Conservation (phyloP, 1,140 invertebrate genomes). For the Sitobion miscanthi region DNA sequence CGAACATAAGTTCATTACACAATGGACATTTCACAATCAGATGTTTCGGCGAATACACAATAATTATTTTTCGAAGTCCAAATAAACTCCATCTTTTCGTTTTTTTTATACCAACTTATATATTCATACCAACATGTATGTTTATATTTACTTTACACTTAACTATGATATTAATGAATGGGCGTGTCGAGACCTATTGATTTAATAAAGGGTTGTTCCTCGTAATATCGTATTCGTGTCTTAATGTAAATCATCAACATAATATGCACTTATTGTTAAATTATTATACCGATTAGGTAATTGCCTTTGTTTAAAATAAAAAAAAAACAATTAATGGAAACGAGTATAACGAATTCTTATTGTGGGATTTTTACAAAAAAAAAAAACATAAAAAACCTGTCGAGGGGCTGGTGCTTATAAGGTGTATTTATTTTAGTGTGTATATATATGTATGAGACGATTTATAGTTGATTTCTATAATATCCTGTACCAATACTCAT, state of each 20-base stretch:
- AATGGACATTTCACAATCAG: slow-evolving; percentile 22
- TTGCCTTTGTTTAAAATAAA: neutral
- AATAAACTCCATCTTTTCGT: neutral
- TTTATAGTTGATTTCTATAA: slow-evolving; percentile 13
- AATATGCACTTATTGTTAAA: neutral
- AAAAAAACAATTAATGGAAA: neutral
- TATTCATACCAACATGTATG: too few relatives aligned
- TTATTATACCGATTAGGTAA: neutral
- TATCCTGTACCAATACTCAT: neutral
- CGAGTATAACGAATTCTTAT: neutral
- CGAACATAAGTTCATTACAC: slow-evolving; percentile 28
- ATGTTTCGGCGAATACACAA: neutral
- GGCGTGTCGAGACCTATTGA: neutral
- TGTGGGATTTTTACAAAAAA: neutral
- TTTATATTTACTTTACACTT: too few relatives aligned
- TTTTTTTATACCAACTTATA: neutral
- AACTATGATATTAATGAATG: neutral
- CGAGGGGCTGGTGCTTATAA: neutral
- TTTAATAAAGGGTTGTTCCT: neutral
- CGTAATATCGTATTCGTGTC: too few relatives aligned
- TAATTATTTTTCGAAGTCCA: neutral
- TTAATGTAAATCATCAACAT: neutral
- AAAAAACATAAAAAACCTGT: neutral
- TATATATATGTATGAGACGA: neutral
- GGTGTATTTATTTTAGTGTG: neutral